These are phyloP conservation scores for Pangasius sanitwongsei DNA, from an alignment of 2,797 vertebrate species.

Conservation along the genomic window DNA sequence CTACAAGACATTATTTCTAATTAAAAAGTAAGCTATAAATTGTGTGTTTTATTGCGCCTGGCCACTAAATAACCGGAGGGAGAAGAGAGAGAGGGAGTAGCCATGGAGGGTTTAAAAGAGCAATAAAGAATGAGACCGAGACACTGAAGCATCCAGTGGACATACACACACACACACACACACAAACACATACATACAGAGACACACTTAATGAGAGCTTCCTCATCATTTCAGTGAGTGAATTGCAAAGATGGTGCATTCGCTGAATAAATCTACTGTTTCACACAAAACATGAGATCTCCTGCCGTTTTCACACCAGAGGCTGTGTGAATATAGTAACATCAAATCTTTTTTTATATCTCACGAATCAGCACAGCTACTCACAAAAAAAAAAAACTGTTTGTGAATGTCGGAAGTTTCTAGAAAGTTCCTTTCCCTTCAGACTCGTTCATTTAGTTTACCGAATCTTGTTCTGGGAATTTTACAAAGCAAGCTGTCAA, in stretches of 20 bases:
- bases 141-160: background rate
- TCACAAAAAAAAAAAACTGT: background rate
- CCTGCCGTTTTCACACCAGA: slow-evolving; percentile 23
- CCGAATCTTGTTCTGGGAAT: background rate
- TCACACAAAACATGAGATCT: slow-evolving; percentile 15
- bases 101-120: slow-evolving; percentile 24
- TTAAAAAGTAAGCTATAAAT: slow-evolving; percentile 90
- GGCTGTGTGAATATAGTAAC: slow-evolving; percentile 19
- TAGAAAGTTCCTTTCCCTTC: slow-evolving; percentile 6
- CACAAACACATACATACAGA: background rate
- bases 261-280: slow-evolving; percentile 26
- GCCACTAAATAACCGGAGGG: slow-evolving; percentile 82
- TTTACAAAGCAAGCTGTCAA: background rate
- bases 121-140: slow-evolving; percentile 51
- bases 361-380: background rate
- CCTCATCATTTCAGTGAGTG: background rate
- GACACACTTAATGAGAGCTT: slow-evolving; percentile 1
- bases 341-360: background rate
- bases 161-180: slow-evolving; percentile 16
- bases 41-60: slow-evolving; percentile 75
- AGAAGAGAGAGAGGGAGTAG: slow-evolving; percentile 5
- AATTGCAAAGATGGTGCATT: slow-evolving; percentile 1
- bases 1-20: slow-evolving; percentile 91
- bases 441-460: background rate
- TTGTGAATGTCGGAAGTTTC: slow-evolving; percentile 3